Base-by-base conservation (phyloP, 1,140 invertebrate genomes). In the Lerema accius region DNA sequence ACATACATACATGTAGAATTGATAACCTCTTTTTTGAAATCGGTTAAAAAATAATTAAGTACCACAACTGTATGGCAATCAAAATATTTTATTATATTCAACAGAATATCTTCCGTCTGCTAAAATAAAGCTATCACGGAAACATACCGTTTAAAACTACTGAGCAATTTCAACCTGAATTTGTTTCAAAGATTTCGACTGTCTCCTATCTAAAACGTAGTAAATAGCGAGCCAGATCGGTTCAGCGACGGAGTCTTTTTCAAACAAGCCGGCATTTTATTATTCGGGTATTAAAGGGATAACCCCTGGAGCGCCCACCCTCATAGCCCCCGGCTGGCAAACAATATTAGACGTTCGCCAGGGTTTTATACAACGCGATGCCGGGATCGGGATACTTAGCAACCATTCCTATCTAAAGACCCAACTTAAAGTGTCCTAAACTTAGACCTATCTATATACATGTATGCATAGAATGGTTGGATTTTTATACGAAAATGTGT, bases 231-330 rank as follows among this genome's bases (percentile, higher is more conserved):
- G 13, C 43, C 40, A 60, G n/a, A 26, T 49, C 17, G 17, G 26
- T 46, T 64, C 53, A 42, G 17, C 19, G 63, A 60, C 48, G 43
- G 49, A 60, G 49, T 46, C 63, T 53, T 26, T 45, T 53, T 17
- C 42, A 56, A 60, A 43, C 48, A 39, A 51, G 9, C 63, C 37
- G 63, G 56, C 37, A 60, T 65, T 65, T 65, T 65, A 65, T 60
- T 65, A 65, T 59, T 55, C 56, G 62, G 56, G 63, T 65, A 63
- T 65, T 65, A 65, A 49, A 59, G 56, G 63, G 63, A 60, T 65
- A 65, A 48, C 63, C 63, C 63, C 55, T 13, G 55, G 39, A 50
- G 63, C 37, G 56, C 56, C 32, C 13, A 28, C 56, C 60, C 51
- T 42, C 17, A 23, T 39, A 37, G 51, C 51, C 51, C 51, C 37